phyloP scores from a whole-genome alignment of 2,113 vertebrate genomes.

The Nesoenas mayeri region DNA sequence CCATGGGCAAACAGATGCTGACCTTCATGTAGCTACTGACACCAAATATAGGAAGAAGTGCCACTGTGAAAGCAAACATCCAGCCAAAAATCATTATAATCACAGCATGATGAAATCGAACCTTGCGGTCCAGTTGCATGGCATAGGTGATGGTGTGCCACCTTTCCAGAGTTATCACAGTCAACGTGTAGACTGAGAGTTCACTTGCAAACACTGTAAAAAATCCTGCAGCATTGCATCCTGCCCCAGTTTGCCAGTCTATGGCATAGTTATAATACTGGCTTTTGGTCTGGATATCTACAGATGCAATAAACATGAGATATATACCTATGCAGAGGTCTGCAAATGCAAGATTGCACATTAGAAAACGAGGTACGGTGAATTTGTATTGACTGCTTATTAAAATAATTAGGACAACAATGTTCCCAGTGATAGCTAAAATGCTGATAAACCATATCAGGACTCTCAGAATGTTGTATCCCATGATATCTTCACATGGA shows the following conservation, averaged over 20 bases:
- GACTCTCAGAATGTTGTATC: slow-evolving; percentile 79
- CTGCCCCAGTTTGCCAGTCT: slow-evolving; percentile 91
- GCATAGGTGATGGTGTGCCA: slow-evolving; percentile 98
- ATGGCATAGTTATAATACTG: slow-evolving; percentile 93
- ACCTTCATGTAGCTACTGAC: slow-evolving; percentile 96
- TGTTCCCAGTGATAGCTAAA: slow-evolving; percentile 88
- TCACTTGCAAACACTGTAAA: slow-evolving; percentile 96
- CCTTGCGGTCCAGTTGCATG: slow-evolving; percentile 87
- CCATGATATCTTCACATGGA: slow-evolving; percentile 97
- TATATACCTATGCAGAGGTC: slow-evolving; percentile 97
- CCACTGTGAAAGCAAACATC: slow-evolving; percentile 84
- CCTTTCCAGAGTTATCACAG: slow-evolving; percentile 90
- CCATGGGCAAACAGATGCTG: slow-evolving; percentile 97
- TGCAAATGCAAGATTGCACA: slow-evolving; percentile 96
- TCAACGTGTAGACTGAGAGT: slow-evolving; percentile 92
- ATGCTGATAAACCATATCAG: slow-evolving; percentile 94
- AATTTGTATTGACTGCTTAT: slow-evolving; percentile 88
- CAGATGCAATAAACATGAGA: slow-evolving; percentile 87
- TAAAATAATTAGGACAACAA: slow-evolving; percentile 84
- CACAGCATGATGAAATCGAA: slow-evolving; percentile 87
- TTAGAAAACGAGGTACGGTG: slow-evolving; percentile 93
- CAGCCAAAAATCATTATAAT: slow-evolving; percentile 86
- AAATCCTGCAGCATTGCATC: slow-evolving; percentile 89
- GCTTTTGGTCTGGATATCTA: slow-evolving; percentile 86
- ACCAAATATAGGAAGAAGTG: slow-evolving; percentile 86